These are phyloP conservation scores for Myopa tessellatipennis DNA, from an alignment of 2,888 invertebrate genomes.

Conservation along the genomic window DNA sequence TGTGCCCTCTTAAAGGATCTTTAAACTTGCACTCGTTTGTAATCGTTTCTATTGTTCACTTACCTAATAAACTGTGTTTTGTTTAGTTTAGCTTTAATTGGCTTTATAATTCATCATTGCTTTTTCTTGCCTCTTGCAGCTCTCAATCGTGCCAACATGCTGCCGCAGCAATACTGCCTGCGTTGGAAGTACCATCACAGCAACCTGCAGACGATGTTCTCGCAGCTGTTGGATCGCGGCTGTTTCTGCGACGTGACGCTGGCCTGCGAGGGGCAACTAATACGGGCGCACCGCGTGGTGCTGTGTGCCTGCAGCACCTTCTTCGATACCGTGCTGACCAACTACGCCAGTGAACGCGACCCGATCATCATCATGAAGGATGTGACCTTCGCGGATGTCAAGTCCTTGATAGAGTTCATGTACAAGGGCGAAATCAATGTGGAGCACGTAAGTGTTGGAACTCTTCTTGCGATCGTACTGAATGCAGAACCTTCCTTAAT, in stretches of 20 bases:
- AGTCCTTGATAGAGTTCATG: conserved; percentile 93
- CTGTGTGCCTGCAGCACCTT: conserved; percentile 93
- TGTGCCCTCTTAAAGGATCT: no score
- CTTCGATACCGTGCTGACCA: conserved; percentile 86
- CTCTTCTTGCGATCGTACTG: neutral
- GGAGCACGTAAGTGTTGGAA: conserved; percentile 81
- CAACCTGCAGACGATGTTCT: conserved; percentile 90
- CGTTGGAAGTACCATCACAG: conserved; percentile 94
- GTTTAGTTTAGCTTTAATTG: neutral
- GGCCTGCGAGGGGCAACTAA: conserved; percentile 85
- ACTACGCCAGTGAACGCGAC: conserved; percentile 80
- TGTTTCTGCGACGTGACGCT: conserved; percentile 91
- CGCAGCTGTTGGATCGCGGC: conserved; percentile 85
- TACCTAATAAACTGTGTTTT: neutral
- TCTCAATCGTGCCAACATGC: conserved; percentile 67
- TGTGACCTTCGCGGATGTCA: conserved; percentile 89
- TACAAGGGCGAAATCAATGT: conserved; percentile 96
- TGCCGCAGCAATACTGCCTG: conserved; percentile 90
- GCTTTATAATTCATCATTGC: no score
- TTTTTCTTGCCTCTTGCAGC: neutral
- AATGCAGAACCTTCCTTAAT: neutral
- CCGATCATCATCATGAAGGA: conserved; percentile 90
- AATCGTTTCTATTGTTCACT: neutral
- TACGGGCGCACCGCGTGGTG: conserved; percentile 83
- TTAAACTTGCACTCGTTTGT: no score